Evolutionary conservation across 2,113 vertebrate species (phyloP), one percentile per base, ranked within the genome.

Genomic region (Eudyptes chrysolophus): DNA sequence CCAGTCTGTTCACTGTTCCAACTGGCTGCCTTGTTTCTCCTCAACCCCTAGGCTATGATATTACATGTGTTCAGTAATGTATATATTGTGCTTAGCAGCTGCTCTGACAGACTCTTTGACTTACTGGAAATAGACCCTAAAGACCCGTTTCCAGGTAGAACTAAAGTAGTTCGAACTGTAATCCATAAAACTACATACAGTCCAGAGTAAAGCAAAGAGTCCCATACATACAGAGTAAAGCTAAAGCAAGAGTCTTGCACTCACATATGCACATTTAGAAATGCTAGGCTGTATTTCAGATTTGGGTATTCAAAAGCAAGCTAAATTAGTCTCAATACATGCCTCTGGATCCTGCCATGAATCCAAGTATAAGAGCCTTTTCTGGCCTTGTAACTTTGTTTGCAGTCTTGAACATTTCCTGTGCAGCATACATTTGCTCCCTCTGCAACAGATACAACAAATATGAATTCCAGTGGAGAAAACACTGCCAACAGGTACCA

Each of bases 401-500:
- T 97, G 99, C 99, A 1, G 99, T 99, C 98, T 99, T 99, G 98
- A 99, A 99, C 99, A 99, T 99, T 97, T 99, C 99, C 97, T 99
- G 99, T 10, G 99, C 99, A 1, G 99, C 99, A 51, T 99, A 99
- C 99, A 99, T 99, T 98, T 99, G 99, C 96, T 99, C 99, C 94
- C 98, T 99, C 99, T 99, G 98, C 64, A 95, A 81, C 13, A 79
- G 32, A 72, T 9, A 82, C 11, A 58, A 61, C 2, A 68, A 61
- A 42, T 6, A 5, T 52, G 36, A 70, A 25, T 46, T 54, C 48
- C 62, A 90, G 61, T 16, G 20, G 25, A 87, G n/a, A 87, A 89
- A 88, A 65, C 25, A 22, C 19, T 81, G 32, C 12, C 32, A 74
- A 38, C 9, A 70, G 4, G 10, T 44, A 74, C 10, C 7, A 8